phyloP scores from a whole-genome alignment of 2,113 vertebrate genomes.

The Procapra przewalskii region DNA sequence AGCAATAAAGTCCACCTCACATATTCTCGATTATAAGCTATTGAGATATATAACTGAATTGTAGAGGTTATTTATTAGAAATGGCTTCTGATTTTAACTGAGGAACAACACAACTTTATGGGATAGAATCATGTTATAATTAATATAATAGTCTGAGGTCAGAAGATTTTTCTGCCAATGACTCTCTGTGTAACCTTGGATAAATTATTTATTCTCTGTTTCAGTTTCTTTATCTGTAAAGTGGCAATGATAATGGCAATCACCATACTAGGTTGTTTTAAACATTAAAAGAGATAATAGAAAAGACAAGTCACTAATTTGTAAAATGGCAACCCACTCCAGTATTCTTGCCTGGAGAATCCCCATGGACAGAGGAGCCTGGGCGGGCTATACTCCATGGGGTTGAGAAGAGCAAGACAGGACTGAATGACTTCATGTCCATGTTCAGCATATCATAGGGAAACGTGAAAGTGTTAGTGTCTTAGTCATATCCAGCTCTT shows the following conservation, averaged over 20 bases:
- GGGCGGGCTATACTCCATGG: rapidly evolving
- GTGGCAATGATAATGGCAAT: background rate
- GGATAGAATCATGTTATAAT: background rate
- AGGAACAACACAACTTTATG: background rate
- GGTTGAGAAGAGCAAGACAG: background rate
- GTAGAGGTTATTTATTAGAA: background rate
- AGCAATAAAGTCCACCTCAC: background rate
- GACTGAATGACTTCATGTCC: background rate
- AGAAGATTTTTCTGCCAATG: background rate
- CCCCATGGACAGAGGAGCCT: background rate
- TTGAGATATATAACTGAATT: background rate
- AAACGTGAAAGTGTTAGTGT: background rate
- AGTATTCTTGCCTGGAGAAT: background rate
- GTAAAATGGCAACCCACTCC: background rate
- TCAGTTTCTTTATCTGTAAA: background rate
- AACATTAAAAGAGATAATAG: background rate
- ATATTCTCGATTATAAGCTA: background rate
- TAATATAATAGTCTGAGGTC: background rate
- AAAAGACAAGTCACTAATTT: background rate
- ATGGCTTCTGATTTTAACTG: background rate
- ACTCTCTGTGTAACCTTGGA: background rate
- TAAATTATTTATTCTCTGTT: background rate
- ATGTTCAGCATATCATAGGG: background rate
- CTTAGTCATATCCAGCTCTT: background rate
- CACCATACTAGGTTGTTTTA: background rate